These are phyloP conservation scores for Battus philenor DNA, from an alignment of 1,140 invertebrate species.

Conservation along the genomic window DNA sequence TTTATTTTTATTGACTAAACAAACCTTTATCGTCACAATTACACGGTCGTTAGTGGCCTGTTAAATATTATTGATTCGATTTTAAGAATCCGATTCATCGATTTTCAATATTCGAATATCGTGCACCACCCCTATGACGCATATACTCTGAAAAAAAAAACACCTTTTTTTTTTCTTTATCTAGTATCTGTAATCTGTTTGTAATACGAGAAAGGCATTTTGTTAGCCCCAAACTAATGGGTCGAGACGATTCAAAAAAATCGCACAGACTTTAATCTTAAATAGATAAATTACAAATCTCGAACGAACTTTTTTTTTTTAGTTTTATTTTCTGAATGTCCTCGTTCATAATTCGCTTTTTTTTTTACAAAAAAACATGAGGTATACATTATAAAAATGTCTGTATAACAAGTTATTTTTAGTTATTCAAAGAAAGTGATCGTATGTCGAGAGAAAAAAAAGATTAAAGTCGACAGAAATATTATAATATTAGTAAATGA, in stretches of 20 bases:
- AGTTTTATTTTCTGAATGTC: no score
- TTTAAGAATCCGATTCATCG: conserved; percentile 29
- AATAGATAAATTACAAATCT: conserved; percentile 25
- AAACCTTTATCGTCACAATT: conserved; percentile 67
- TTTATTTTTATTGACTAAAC: conserved; percentile 56
- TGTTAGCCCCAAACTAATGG: conserved; percentile 30
- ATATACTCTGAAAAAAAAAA: no score
- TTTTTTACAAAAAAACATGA: no score
- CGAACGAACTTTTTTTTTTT: conserved; percentile 6
- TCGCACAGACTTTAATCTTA: conserved; percentile 25
- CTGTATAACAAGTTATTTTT: no score
- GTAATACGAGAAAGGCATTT: conserved; percentile 53
- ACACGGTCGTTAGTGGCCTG: conserved; percentile 57
- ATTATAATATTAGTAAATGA: conserved; percentile 31
- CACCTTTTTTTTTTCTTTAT: conserved; percentile 19
- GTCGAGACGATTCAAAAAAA: conserved; percentile 19
- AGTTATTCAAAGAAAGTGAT: no score
- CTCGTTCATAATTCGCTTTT: no score
- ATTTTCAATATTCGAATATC: no score
- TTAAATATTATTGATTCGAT: conserved; percentile 45
- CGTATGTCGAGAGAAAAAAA: no score
- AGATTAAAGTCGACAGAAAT: conserved; percentile 11
- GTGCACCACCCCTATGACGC: no score
- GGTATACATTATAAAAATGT: no score
- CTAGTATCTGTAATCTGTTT: conserved; percentile 46